Conservation (phyloP, 92 coral and sea anemone species). For the Parazoanthus atlanticus region DNA sequence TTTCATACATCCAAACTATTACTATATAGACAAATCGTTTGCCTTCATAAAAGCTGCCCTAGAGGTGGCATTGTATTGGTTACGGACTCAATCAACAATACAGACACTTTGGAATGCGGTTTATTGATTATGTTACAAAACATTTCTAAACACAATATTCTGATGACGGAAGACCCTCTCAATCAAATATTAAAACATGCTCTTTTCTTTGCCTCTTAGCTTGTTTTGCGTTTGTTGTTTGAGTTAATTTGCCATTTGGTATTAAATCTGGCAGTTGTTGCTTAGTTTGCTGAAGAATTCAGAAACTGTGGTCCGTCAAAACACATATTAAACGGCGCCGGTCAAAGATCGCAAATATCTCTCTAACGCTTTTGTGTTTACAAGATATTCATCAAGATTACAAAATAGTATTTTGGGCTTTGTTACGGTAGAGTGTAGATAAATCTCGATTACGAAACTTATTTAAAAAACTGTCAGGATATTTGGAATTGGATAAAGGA, state of each 20-base stretch:
- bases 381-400: background rate
- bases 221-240: background rate
- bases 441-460: background rate
- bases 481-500: background rate
- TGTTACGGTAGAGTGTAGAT: background rate
- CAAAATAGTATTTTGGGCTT: background rate
- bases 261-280: background rate
- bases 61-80: background rate
- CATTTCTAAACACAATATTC: slow-evolving; percentile 11
- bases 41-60: slow-evolving; percentile 1
- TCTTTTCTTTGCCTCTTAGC: background rate
- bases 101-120: slow-evolving; percentile 5
- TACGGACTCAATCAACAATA: background rate
- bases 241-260: too few species aligned
- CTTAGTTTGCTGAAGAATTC: background rate
- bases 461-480: background rate
- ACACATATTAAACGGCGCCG: too few species aligned
- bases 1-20: background rate
- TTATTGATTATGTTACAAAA: slow-evolving; percentile 17
- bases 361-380: background rate
- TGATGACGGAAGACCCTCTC: slow-evolving; percentile 9
- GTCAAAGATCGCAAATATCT: too few species aligned
- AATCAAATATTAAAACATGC: background rate
- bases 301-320: background rate
- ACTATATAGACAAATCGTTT: background rate